Conservation (phyloP, 92 coral and sea anemone genomes). For the Meandrina meandrites region DNA sequence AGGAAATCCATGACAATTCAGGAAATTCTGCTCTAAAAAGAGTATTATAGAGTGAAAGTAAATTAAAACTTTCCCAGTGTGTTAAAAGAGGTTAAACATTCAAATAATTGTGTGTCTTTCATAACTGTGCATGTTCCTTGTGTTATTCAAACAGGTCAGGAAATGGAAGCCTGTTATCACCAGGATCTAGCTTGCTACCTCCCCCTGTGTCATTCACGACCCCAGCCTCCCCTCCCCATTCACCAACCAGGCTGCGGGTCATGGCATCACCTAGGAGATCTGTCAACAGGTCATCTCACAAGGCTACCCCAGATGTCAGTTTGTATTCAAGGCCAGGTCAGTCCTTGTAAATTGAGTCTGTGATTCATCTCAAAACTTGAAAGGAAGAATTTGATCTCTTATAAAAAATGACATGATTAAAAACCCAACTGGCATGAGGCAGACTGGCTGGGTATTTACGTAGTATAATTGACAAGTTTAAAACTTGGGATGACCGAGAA, state of each 20-base stretch:
- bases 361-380: neutral
- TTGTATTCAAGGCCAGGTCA: constrained; percentile 49
- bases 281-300: constrained; percentile 17
- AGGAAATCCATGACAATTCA: too few relatives aligned
- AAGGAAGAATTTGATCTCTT: too few relatives aligned
- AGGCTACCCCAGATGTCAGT: constrained; percentile 18
- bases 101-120: too few relatives aligned
- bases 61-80: too few relatives aligned
- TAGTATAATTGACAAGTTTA: too few relatives aligned
- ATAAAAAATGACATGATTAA: too few relatives aligned
- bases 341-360: neutral
- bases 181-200: constrained; percentile 69
- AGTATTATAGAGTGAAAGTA: too few relatives aligned
- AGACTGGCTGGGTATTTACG: too few relatives aligned
- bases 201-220: constrained; percentile 35
- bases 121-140: too few relatives aligned
- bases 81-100: too few relatives aligned
- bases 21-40: too few relatives aligned
- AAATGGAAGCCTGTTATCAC: constrained; percentile 66
- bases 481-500: too few relatives aligned
- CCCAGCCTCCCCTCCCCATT: constrained; percentile 60
- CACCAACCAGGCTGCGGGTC: constrained; percentile 64
- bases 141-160: constrained; percentile 33
- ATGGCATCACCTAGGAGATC: constrained; percentile 58
- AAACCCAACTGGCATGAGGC: neutral